Base-by-base conservation (phyloP, 2,113 vertebrate genomes). In the Ahaetulla prasina region DNA sequence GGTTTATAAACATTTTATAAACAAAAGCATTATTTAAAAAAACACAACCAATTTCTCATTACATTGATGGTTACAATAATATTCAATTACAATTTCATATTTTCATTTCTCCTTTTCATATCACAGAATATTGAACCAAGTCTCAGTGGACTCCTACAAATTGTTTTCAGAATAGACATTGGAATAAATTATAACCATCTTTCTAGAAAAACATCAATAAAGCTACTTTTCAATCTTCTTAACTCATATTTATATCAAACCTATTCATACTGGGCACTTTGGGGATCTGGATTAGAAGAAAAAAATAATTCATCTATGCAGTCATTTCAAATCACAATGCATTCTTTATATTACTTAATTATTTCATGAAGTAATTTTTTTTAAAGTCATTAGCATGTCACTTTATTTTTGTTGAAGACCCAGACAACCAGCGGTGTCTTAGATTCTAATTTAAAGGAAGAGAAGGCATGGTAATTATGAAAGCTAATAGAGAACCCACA, bases 61-160 rank as follows among this genome's bases (percentile, higher is more conserved):
- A n/a, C 2, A 68, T 35, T 50, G 27, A 30, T 68, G 30, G 45
- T 50, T 68, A 35, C 57, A 50, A 90, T 90, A 68, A 68, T 49
- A 90, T n/a, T 68, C 57, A 68, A 6, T 90, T 50, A 35, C 18
- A 68, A 63, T 30, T 68, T 90, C 39, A 47, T 54, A 63, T 90
- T 90, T 49, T 90, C 60, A 90, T 50, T 90, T 49, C 57, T 68
- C 89, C 9, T 68, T 90, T 90, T 90, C 57, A 90, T 74, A 74
- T 68, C 27, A 35, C 57, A 90, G 49, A 90, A 90, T 68, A 68
- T 90, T 90, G 9, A 90, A 50, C 47, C 49, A n/a, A 74, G 89
- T n/a, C 57, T 74, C 49, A 35, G 8, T n/a, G 45, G 89, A 49
- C 57, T 49, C 57, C 16, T 68, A 63, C 49, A 47, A 54, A 80